Evolutionary conservation across 2,888 invertebrate species (phyloP), one percentile per base, ranked within the genome.

Genomic region (Amitus sp.): DNA sequence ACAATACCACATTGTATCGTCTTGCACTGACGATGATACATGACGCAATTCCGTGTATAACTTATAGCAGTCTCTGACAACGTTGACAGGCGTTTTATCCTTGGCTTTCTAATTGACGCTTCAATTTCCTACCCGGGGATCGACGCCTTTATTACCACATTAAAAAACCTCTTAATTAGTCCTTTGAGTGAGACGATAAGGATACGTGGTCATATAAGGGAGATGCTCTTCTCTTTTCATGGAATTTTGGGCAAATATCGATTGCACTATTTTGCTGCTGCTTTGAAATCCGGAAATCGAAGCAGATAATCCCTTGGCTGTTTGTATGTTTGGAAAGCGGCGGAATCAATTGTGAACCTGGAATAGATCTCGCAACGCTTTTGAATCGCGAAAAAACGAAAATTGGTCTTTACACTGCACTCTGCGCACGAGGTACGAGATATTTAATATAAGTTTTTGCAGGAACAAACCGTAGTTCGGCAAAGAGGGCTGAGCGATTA

Each of bases 71-170:
- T 28, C 62, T 59, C 60, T 60, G 69, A 63, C 56, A 61, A 61
- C 62, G 72, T 75, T 75, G 76, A 77, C 76, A 71, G 73, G 73
- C 74, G 70, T 77, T n/a, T 74, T 73, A 78, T 78, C 74, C 71
- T 73, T 67, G 63, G 54, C 34, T 61, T 63, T 65, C 70, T 77
- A 80, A 79, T 80, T 77, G 76, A 77, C 76, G 75, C 77, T 71
- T 76, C 75, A 74, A 76, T 77, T 73, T 73, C 63, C 68, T 67
- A 67, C 65, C 57, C 61, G 52, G 52, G 40, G 62, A 69, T 69
- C 65, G 61, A 51, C 62, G 66, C 64, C 70, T 73, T 73, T 66
- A 74, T 72, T 63, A 65, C 66, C 54, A 63, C 62, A 64, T 61
- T 67, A 66, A 62, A 66, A 72, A 73, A 49, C 20, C 59, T 52